phyloP scores from a whole-genome alignment of 2,113 vertebrate genomes.

The Hypocryptadius cinnamomeus region DNA sequence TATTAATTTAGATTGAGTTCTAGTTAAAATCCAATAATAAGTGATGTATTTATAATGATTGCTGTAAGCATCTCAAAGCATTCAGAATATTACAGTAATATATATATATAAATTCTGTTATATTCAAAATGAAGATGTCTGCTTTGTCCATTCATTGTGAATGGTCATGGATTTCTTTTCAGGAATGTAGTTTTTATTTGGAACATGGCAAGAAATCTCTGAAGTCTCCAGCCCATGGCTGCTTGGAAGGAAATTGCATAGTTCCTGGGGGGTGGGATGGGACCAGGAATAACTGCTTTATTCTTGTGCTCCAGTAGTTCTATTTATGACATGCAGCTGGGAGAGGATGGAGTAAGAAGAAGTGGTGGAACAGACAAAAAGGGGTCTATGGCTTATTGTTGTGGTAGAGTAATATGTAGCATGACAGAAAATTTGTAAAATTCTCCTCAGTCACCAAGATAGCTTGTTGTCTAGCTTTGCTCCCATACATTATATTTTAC shows the following conservation, averaged over 20 bases:
- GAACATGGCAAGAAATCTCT: not conserved
- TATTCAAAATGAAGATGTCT: not conserved
- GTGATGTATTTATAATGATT: not conserved
- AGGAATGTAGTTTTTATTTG: not conserved
- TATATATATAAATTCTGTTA: not conserved
- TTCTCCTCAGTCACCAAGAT: not conserved
- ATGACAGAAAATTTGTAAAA: not conserved
- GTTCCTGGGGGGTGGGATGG: not conserved
- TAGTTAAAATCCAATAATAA: not conserved
- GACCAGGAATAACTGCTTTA: not conserved
- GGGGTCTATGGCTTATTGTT: not conserved
- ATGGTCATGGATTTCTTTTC: not conserved
- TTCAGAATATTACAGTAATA: not conserved
- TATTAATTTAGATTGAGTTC: not conserved
- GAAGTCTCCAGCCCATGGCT: not conserved
- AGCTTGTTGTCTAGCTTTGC: not conserved
- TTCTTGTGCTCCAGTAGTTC: not conserved
- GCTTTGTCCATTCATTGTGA: not conserved
- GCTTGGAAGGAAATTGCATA: not conserved
- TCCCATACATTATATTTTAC: not conserved
- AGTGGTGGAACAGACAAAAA: not conserved
- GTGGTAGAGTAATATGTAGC: not conserved
- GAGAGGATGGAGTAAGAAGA: not conserved
- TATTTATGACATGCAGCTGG: not conserved
- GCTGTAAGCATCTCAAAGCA: not conserved